phyloP scores from a whole-genome alignment of 2,888 invertebrate species.

The Apoda limacodes region DNA sequence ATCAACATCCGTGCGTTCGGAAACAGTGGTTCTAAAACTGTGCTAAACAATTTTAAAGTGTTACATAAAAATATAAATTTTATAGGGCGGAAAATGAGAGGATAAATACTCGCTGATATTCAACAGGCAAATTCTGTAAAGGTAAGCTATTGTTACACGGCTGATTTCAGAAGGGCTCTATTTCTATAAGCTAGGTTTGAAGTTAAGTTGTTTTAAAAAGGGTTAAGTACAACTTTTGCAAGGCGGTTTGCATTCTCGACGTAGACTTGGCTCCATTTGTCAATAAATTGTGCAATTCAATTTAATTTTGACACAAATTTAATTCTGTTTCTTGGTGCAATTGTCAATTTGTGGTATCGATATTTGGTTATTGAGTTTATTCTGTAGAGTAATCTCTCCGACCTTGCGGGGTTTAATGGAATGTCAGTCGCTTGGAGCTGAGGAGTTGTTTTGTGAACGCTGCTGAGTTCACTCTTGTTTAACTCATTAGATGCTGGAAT shows the following conservation, averaged over 20 bases:
- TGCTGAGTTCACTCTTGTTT: too few species aligned
- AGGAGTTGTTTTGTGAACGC: too few species aligned
- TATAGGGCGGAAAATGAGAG: slow-evolving; percentile 33
- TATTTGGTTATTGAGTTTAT: slow-evolving; percentile 4
- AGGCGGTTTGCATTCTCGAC: slow-evolving; percentile 48
- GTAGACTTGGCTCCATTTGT: slow-evolving; percentile 36
- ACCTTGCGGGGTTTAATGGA: slow-evolving; percentile 25
- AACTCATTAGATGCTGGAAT: too few species aligned
- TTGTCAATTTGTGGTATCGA: not conserved
- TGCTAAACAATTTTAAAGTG: slow-evolving; percentile 42
- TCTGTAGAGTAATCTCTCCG: slow-evolving; percentile 16
- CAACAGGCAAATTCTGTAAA: slow-evolving; percentile 34
- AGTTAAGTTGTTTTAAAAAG: slow-evolving; percentile 35
- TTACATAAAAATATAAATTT: slow-evolving; percentile 24
- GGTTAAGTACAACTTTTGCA: slow-evolving; percentile 45
- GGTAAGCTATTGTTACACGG: slow-evolving; percentile 39
- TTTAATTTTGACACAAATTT: slow-evolving; percentile 15
- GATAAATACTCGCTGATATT: slow-evolving; percentile 35
- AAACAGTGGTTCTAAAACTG: slow-evolving; percentile 45
- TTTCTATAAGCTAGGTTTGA: slow-evolving; percentile 31
- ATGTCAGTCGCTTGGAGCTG: slow-evolving; percentile 22
- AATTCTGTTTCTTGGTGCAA: not conserved
- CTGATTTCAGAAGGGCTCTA: slow-evolving; percentile 39
- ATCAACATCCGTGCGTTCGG: slow-evolving; percentile 41
- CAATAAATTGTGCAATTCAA: slow-evolving; percentile 42